Conservation (phyloP, 2,113 vertebrate species). For the Strix uralensis region DNA sequence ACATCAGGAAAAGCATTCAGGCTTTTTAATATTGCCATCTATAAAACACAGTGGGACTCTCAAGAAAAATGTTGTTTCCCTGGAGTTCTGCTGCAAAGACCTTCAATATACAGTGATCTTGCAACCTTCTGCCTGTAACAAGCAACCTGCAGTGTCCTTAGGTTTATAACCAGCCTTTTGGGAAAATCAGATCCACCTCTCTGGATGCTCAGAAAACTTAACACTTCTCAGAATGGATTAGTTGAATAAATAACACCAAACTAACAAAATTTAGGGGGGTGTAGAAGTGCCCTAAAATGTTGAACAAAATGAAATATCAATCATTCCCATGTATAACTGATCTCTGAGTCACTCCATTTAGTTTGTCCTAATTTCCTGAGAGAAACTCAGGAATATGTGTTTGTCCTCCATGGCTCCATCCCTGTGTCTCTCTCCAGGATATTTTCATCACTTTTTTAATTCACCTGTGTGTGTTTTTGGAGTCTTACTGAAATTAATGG, state of each 20-base stretch:
- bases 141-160: background rate
- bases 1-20: slow-evolving; percentile 14
- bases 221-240: background rate
- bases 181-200: background rate
- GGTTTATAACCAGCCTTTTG: background rate
- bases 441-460: background rate
- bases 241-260: background rate
- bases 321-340: background rate
- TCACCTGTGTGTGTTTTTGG: background rate
- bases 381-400: background rate
- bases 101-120: background rate
- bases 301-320: background rate
- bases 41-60: background rate
- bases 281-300: background rate
- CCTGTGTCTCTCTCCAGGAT: background rate
- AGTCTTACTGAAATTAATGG: background rate
- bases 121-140: background rate
- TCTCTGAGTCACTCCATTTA: background rate
- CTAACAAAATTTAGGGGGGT: background rate
- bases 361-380: background rate
- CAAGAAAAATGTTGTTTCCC: background rate
- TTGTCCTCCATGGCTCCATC: background rate
- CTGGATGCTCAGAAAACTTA: background rate
- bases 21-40: background rate
- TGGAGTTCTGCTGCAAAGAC: background rate